These are phyloP conservation scores for Phylloscopus trochilus DNA, from an alignment of 2,113 vertebrate species.

Conservation along the genomic window DNA sequence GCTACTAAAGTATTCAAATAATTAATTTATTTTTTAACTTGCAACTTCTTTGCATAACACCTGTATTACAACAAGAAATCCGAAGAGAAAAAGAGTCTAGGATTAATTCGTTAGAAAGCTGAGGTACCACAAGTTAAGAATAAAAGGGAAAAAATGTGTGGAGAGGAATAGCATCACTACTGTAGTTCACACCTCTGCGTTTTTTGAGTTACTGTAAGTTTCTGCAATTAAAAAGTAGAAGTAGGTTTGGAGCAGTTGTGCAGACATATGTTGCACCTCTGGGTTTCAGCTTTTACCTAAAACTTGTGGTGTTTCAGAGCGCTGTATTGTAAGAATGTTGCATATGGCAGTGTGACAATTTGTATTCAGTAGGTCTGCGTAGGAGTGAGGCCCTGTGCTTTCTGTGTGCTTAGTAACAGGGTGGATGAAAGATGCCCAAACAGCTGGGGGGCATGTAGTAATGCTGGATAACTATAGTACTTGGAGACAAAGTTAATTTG, in stretches of 20 bases:
- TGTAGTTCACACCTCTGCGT: neutral
- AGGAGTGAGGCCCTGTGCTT: neutral
- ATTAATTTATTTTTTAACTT: neutral
- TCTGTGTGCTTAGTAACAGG: neutral
- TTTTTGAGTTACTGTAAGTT: neutral
- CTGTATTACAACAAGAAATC: neutral
- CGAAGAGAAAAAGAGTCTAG: neutral
- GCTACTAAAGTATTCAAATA: neutral
- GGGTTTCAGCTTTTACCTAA: neutral
- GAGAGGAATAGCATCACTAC: neutral
- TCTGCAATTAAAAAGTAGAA: neutral
- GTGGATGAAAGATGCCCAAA: neutral
- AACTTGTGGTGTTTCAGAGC: neutral
- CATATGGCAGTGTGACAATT: neutral
- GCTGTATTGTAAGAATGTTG: neutral
- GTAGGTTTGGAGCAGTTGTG: neutral
- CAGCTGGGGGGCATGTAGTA: neutral
- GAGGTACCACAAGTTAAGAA: neutral
- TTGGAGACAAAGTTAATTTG: neutral
- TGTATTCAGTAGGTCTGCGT: neutral
- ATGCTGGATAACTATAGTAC: neutral
- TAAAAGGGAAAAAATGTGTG: neutral
- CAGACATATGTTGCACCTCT: neutral
- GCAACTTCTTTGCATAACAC: neutral
- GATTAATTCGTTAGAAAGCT: neutral